Percentiles rank a stretch among this genome's conserved stretches.
These are phyloP conservation scores for Griposia aprilina DNA, from an alignment of 2,888 invertebrate genomes.

Conservation along the genomic window DNA sequence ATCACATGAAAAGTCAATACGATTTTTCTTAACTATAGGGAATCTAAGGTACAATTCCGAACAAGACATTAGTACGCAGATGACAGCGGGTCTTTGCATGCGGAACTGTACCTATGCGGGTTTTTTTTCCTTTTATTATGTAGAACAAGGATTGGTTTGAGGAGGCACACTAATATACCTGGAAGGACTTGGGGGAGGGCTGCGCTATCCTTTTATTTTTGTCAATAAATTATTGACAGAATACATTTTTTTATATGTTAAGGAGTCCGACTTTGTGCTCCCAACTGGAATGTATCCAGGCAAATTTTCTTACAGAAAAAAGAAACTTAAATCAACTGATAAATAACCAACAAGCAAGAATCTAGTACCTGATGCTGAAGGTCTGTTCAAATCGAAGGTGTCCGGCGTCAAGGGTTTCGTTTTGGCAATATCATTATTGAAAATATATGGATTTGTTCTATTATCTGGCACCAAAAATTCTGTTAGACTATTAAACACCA, in stretches of 20 bases:
- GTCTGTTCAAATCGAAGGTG: conserved; percentile 73
- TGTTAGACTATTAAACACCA: conserved; percentile 78
- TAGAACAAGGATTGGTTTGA: not conserved
- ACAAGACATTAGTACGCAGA: not conserved
- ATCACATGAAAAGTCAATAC: too few species aligned
- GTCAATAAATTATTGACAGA: not conserved
- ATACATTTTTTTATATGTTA: not conserved
- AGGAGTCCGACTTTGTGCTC: not conserved
- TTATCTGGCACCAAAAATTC: conserved; percentile 79
- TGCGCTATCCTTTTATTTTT: not conserved
- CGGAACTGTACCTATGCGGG: not conserved
- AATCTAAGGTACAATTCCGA: not conserved
- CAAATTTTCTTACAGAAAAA: not conserved
- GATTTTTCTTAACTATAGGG: too few species aligned
- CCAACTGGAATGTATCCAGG: not conserved
- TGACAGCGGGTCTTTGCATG: not conserved
- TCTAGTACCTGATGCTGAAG: conserved; percentile 73
- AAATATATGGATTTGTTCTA: conserved; percentile 74
- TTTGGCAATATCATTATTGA: conserved; percentile 74
- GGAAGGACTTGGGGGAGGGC: not conserved
- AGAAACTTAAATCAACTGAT: not conserved
- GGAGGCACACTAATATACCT: not conserved
- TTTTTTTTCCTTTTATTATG: not conserved
- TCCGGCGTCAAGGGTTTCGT: conserved; percentile 73
- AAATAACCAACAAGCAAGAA: not conserved